These are phyloP conservation scores for Zaprionus obscuricornis DNA, from an alignment of 2,888 invertebrate species.

Conservation along the genomic window DNA sequence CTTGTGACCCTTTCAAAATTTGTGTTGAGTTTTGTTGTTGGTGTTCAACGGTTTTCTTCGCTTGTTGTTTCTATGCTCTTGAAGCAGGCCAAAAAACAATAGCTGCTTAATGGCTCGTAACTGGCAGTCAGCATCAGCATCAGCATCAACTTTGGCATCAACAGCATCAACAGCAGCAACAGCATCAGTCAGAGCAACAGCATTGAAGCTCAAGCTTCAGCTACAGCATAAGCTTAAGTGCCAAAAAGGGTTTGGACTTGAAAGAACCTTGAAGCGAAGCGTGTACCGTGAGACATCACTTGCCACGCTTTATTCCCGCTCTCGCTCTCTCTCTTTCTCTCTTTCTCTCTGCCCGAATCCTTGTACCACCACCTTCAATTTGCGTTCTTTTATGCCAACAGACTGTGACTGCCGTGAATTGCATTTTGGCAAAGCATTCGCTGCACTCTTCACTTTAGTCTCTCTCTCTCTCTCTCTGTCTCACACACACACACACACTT, in stretches of 20 bases:
- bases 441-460: neutral
- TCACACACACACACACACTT: no score
- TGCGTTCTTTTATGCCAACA: no score
- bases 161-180: no score
- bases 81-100: slow-evolving; percentile 55
- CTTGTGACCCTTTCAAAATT: no score
- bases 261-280: neutral
- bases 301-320: no score
- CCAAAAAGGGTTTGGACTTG: neutral
- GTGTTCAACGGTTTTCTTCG: neutral
- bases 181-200: no score
- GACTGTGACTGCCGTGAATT: slow-evolving; percentile 48
- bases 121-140: slow-evolving; percentile 37
- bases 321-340: no score
- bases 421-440: slow-evolving; percentile 38
- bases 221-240: neutral
- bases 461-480: no score
- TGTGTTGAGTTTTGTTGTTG: no score
- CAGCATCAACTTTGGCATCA: no score
- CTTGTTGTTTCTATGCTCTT: slow-evolving; percentile 13
- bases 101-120: slow-evolving; percentile 66
- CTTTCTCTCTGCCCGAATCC: no score
- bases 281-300: neutral
- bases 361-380: no score
- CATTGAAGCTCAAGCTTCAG: slow-evolving; percentile 5